phyloP scores from a whole-genome alignment of 2,888 invertebrate genomes.

The Leistus spinibarbis region DNA sequence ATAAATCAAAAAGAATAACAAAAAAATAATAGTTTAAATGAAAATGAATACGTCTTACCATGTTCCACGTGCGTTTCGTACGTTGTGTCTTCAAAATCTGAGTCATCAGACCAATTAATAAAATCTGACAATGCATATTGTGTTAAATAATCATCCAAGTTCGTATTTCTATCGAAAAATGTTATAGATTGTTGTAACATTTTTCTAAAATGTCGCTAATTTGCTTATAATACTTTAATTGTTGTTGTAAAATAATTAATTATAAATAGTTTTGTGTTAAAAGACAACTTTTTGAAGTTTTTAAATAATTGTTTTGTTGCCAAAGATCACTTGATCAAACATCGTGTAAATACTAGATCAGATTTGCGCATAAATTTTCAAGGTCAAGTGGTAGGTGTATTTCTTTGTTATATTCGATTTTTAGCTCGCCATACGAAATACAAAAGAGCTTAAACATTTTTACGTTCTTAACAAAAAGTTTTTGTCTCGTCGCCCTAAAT shows the following conservation, averaged over 20 bases:
- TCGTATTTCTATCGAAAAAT: neutral
- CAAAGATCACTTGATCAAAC: too few species aligned
- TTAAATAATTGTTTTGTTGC: neutral
- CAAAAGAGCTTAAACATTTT: too few species aligned
- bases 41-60: too few species aligned
- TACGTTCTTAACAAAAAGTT: too few species aligned
- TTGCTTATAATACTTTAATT: neutral
- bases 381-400: too few species aligned
- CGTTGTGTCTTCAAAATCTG: constrained; percentile 29
- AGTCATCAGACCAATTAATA: constrained; percentile 21
- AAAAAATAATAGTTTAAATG: too few species aligned
- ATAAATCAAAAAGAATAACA: too few species aligned
- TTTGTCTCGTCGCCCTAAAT: too few species aligned
- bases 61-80: constrained; percentile 21
- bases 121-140: constrained; percentile 23
- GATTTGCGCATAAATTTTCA: too few species aligned
- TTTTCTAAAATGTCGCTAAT: neutral
- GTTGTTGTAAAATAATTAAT: neutral
- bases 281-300: neutral
- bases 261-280: neutral
- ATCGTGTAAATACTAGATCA: too few species aligned
- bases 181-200: neutral
- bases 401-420: too few species aligned
- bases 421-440: too few species aligned
- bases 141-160: constrained; percentile 12